Percentiles rank a stretch among this genome's conserved stretches.
These are phyloP conservation scores for Mylabris phalerata DNA, from an alignment of 1,140 invertebrate genomes.

Conservation along the genomic window DNA sequence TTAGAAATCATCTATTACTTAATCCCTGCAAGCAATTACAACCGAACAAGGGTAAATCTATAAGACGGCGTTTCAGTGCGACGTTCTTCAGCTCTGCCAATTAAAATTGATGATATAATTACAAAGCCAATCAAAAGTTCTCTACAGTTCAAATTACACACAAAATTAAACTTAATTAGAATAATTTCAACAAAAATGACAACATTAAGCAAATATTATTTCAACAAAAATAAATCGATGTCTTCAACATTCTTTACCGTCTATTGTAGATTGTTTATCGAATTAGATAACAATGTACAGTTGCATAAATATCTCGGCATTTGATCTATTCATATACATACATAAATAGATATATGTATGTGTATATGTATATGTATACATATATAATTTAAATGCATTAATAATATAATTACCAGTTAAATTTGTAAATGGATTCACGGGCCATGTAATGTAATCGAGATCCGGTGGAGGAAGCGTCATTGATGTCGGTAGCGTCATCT, in stretches of 20 bases:
- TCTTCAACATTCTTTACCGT: too few species aligned
- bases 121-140: constrained; percentile 38
- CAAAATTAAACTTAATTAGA: constrained; percentile 34
- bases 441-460: constrained; percentile 15
- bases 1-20: constrained; percentile 38
- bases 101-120: constrained; percentile 41
- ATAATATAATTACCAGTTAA: constrained; percentile 10
- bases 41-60: constrained; percentile 33
- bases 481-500: constrained; percentile 22
- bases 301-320: too few species aligned
- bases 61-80: constrained; percentile 24
- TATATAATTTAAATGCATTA: background rate
- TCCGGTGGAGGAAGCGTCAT: constrained; percentile 10
- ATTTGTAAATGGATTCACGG: background rate
- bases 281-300: too few species aligned
- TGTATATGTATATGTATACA: too few species aligned
- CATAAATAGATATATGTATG: too few species aligned
- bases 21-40: constrained; percentile 37
- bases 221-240: background rate
- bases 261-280: too few species aligned
- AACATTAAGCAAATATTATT: constrained; percentile 27
- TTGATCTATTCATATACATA: too few species aligned
- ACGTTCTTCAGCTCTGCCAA: constrained; percentile 32
- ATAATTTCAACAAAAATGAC: constrained; percentile 25
- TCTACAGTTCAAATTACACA: constrained; percentile 32